Percentiles rank a stretch among this genome's conserved stretches.
These are phyloP conservation scores for Bryconaethiops microstoma DNA, from an alignment of 2,797 vertebrate species.

Conservation along the genomic window DNA sequence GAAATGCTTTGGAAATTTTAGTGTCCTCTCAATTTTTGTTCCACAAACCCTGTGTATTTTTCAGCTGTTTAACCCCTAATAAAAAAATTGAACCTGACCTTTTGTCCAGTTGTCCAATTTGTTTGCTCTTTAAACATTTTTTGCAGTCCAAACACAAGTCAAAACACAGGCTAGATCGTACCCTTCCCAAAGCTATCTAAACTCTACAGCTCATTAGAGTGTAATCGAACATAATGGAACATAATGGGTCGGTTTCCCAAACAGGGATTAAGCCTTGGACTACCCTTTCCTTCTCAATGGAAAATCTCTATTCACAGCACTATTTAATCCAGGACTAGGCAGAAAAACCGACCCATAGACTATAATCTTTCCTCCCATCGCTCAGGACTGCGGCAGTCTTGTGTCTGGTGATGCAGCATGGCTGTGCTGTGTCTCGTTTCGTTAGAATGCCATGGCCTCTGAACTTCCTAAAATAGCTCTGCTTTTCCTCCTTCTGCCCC, in stretches of 20 bases:
- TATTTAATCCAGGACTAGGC: too few species aligned
- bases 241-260: too few species aligned
- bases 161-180: not conserved
- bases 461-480: slow-evolving; percentile 67
- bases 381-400: not conserved
- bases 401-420: slow-evolving; percentile 14
- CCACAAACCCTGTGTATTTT: not conserved
- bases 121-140: not conserved
- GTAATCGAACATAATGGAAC: too few species aligned
- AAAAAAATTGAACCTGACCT: not conserved
- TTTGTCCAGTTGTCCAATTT: slow-evolving; percentile 15
- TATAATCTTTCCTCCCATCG: not conserved
- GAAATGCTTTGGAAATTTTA: not conserved
- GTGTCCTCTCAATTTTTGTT: not conserved
- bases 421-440: slow-evolving; percentile 55
- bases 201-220: not conserved
- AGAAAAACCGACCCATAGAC: too few species aligned
- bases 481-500: slow-evolving; percentile 26
- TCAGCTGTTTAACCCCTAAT: not conserved
- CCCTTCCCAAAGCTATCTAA: not conserved
- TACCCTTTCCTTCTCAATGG: too few species aligned
- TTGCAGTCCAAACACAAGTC: not conserved
- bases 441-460: slow-evolving; percentile 26
- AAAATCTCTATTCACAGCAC: too few species aligned
- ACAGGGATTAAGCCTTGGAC: too few species aligned